Base-by-base conservation (phyloP, 1,140 invertebrate genomes). In the Pseudomyrmex gracilis region DNA sequence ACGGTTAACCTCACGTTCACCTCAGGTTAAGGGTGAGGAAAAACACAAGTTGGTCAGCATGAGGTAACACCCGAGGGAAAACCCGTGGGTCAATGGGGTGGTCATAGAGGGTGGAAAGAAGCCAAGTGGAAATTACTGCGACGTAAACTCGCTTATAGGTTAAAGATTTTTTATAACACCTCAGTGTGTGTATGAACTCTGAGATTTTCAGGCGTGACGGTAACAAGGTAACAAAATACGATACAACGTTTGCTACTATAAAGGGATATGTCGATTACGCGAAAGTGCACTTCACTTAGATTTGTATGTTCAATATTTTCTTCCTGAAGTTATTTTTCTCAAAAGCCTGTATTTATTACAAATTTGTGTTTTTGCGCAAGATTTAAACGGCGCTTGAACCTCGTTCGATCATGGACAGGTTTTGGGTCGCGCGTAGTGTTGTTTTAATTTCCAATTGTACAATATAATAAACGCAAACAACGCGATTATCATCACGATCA, bases 111-210 rank as follows among this genome's bases (percentile, higher is more conserved):
- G 83, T 84, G 85, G 82, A 73, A 76, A 45, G 87, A 89, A 90
- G 71, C 88, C 88, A 77, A 89, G 87, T 89, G 87, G 87, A 90
- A 90, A 90, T 90, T 87, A 87, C 85, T 82, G 80, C 85, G 80
- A 89, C 85, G 87, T 85, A 89, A 90, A 89, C 87, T 87, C 82
- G 85, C 83, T 90, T 82, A 71, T 73, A 70, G 85, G 87, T 87
- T 85, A 68, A 88, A 89, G 85, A 88, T 88, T 88, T 90, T 87
- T 88, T 84, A 85, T 87, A 88, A 73, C 76, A 63, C 24, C 77
- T 49, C 22, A 15, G 67, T 66, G 55, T 53, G 67, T 66, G 49
- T 53, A 73, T 78, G 67, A 43, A 20, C 60, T 73, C 60, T 73
- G 64, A 78, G 82, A 84, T 86, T 84, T 78, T 60, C 74, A 17